Base-by-base conservation (phyloP, 2,888 invertebrate genomes). In the Diadegma fenestrale region DNA sequence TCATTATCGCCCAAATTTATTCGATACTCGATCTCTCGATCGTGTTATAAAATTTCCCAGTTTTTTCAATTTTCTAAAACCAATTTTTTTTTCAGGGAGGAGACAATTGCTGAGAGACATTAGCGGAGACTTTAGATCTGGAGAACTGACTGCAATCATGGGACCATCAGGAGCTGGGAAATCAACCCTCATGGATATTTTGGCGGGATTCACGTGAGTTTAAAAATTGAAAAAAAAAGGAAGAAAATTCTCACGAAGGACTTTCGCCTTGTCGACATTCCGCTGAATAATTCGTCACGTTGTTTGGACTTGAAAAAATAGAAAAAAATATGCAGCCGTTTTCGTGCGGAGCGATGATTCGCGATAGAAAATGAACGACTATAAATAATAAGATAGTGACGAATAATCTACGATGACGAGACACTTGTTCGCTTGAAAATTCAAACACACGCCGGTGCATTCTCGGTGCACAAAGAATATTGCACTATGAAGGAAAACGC, bases 151-250 rank as follows among this genome's bases (percentile, higher is more conserved):
- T 8, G 98, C 98, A 76, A 97, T 98, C 90, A 97, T 98, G 95
- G 98, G 98, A 37, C 98, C 98, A 68, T 95, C 98, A 0, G 98
- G 98, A 17, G 97, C 97, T 12, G 97, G 98, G 80, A 98, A 98
- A 94, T 97, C 97, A 86, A 97, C 97, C 2, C 95, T 98, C 84
- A 96, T 98, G 95, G 97, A 98, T 94, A 97, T 98, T 90, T 94
- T 98, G 87, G 97, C 98, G 48, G 98, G 98, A 89, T 98, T 98
- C 94, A 97, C 96, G 98, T 98, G 95, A 96, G 96, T 95, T 81
- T 19, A 51, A 73, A 77, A 41, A 12, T 54, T 66, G 7, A 19
- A 79, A 77, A 85, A 48, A 71, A 45, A 45, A 48, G 19, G 5
- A 5, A 33, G 5, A 33, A 33, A 33, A 33, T 33, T 33, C 5